Percentiles rank a stretch among this genome's conserved stretches.
These are phyloP conservation scores for Oppia nitens DNA, from an alignment of 1,140 invertebrate genomes.

Conservation along the genomic window DNA sequence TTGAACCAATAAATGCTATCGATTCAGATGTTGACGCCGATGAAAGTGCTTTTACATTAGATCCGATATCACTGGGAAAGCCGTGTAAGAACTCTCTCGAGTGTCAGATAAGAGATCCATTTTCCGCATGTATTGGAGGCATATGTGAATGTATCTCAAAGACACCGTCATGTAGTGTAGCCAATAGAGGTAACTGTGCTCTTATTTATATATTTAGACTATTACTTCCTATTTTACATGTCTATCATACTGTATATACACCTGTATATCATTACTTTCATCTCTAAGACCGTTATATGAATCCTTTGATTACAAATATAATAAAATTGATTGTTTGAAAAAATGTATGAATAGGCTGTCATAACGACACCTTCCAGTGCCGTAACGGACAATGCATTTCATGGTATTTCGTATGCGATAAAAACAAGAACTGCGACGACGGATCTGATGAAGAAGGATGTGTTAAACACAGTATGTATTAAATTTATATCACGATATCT, in stretches of 20 bases:
- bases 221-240: not conserved
- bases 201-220: not conserved
- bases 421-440: constrained; percentile 26
- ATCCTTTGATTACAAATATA: no score
- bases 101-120: constrained; percentile 55
- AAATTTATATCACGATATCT: no score
- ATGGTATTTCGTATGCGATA: constrained; percentile 30
- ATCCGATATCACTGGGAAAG: constrained; percentile 52
- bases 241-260: not conserved
- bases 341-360: constrained; percentile 41
- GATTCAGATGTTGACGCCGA: not conserved
- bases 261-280: no score
- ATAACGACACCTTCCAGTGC: constrained; percentile 59
- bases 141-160: constrained; percentile 53
- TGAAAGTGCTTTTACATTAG: not conserved
- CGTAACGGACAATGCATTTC: constrained; percentile 29
- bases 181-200: constrained; percentile 31
- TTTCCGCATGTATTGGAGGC: constrained; percentile 53
- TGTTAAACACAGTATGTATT: constrained; percentile 19
- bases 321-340: not conserved
- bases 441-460: constrained; percentile 24
- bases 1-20: not conserved
- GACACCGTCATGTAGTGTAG: constrained; percentile 44
- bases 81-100: constrained; percentile 52
- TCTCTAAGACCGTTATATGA: no score